Conservation (phyloP, 2,113 vertebrate species). For the Daboia siamensis region DNA sequence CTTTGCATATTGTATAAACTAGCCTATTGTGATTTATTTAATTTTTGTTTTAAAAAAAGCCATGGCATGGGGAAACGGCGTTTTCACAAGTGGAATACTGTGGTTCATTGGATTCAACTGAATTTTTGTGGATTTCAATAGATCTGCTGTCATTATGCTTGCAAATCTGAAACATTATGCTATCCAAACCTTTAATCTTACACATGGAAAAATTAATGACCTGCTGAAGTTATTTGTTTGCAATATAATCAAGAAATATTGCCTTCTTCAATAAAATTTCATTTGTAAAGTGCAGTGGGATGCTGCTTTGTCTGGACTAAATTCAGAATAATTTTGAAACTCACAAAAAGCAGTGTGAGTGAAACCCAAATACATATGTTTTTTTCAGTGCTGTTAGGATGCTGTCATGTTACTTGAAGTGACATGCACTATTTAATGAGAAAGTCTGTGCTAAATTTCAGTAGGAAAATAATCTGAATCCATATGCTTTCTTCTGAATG, state of each 20-base stretch:
- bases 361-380: not conserved
- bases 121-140: not conserved
- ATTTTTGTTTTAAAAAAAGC: not conserved
- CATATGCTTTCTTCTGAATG: not conserved
- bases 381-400: not conserved
- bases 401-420: not conserved
- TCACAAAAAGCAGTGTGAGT: not conserved
- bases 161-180: too few species aligned
- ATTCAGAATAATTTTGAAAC: fast-evolving
- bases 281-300: not conserved
- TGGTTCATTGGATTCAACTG: not conserved
- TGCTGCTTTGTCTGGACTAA: not conserved
- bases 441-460: not conserved
- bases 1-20: not conserved
- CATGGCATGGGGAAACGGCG: not conserved
- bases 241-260: not conserved
- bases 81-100: not conserved
- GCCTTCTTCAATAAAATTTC: not conserved
- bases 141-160: not conserved
- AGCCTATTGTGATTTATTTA: not conserved
- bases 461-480: not conserved
- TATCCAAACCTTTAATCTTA: not conserved
- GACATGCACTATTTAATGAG: not conserved
- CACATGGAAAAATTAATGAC: not conserved
- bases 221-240: not conserved